Evolutionary conservation across 2,888 invertebrate genomes (phyloP), one percentile per base, ranked within the genome.

Genomic region (Stenchaetothrips biformis): DNA sequence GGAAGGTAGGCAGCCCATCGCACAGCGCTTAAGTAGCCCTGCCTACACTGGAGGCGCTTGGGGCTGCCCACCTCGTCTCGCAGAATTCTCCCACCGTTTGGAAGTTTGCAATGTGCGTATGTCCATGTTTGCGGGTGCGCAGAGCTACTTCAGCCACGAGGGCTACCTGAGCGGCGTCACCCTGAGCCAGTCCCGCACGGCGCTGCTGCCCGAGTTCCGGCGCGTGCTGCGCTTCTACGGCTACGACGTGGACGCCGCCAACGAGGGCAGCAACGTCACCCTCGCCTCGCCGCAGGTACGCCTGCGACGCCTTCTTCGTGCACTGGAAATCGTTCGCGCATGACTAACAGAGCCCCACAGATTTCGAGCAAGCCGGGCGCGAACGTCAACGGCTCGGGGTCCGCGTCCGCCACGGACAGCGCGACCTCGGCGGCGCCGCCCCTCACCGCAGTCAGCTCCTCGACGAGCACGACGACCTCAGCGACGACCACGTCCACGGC

Each of bases 141-240:
- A 93, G 95, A 95, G 93, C 79, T 95, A 95, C 85, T 93, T 95
- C 84, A 93, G 94, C 81, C 91, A 92, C 84, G 94, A 95, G 85
- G 95, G 95, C 67, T 95, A 95, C 82, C 88, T 95, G 2, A 94
- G 94, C 18, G 95, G 95, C 0, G 87, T 95, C 81, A 93, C 93
- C 11, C 88, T 95, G 74, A 95, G 93, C 86, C 92, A 92, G 82
- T 93, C 93, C 84, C 93, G 94, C 85, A 92, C 94, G 0, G 92
- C 91, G 7, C 90, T 95, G 78, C 91, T 91, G 62, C 89, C 91
- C n/a, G 91, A 91, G 82, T 95, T 94, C 85, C 92, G 92, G 86
- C 90, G 91, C 62, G 89, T 94, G 79, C 86, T 95, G 59, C 89
- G 90, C 83, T 95, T 94, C 86, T 95, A 95, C 84, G 95, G 95